These are phyloP conservation scores for Homarus americanus DNA, from an alignment of 1,140 invertebrate species.

Conservation along the genomic window DNA sequence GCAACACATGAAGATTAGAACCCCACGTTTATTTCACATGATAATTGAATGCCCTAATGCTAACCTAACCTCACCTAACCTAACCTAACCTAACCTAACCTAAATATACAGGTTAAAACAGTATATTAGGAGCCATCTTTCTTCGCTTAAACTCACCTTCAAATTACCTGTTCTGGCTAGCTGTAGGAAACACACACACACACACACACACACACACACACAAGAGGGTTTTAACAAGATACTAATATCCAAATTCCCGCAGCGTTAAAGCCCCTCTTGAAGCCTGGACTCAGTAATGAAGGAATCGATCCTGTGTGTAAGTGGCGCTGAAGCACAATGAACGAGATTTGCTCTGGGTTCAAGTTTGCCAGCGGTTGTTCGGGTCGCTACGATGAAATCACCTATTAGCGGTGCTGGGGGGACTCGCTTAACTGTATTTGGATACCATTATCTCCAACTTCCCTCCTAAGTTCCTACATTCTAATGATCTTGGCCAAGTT, in stretches of 20 bases:
- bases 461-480: slow-evolving; percentile 48
- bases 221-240: not conserved
- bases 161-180: too few relatives aligned
- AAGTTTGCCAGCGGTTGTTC: slow-evolving; percentile 5
- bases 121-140: too few relatives aligned
- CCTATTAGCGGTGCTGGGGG: slow-evolving; percentile 28
- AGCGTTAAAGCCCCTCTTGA: not conserved
- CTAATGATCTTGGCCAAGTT: slow-evolving; percentile 53
- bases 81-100: too few relatives aligned
- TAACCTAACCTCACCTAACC: too few relatives aligned
- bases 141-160: too few relatives aligned
- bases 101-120: too few relatives aligned
- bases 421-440: slow-evolving; percentile 56
- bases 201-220: slow-evolving; percentile 8
- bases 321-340: not conserved
- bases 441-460: slow-evolving; percentile 60
- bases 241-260: not conserved
- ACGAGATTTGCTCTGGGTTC: not conserved
- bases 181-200: slow-evolving; percentile 15
- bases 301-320: not conserved
- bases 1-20: too few relatives aligned
- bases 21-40: too few relatives aligned
- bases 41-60: too few relatives aligned
- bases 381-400: slow-evolving; percentile 17
- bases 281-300: not conserved